These are phyloP conservation scores for Andrena camellia DNA, from an alignment of 2,888 invertebrate genomes.

Conservation along the genomic window DNA sequence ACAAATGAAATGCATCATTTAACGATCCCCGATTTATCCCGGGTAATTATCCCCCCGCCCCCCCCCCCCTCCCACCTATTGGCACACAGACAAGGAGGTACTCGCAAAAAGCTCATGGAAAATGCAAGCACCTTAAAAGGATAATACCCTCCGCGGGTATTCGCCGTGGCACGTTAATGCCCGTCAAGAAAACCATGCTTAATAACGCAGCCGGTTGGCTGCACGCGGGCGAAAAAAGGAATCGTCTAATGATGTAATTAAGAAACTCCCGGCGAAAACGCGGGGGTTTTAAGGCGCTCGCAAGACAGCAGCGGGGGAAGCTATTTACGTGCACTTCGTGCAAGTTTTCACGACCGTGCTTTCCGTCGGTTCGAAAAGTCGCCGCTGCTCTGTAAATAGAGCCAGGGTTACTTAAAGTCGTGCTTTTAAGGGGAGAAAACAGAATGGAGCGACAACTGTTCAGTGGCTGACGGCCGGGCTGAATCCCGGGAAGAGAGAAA, in stretches of 20 bases:
- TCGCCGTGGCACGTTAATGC: constrained; percentile 47
- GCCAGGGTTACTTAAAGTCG: constrained; percentile 46
- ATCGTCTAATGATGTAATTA: constrained; percentile 67
- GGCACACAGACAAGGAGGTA: neutral
- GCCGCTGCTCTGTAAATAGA: constrained; percentile 33
- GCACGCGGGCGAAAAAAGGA: constrained; percentile 40
- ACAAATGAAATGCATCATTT: no score
- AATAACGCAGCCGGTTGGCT: constrained; percentile 50
- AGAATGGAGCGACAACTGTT: constrained; percentile 4
- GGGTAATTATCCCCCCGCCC: neutral
- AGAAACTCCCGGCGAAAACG: constrained; percentile 51
- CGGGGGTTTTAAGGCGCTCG: constrained; percentile 32
- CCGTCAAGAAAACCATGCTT: constrained; percentile 35
- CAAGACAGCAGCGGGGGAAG: neutral
- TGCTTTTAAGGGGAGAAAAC: constrained; percentile 13
- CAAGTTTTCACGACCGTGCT: constrained; percentile 58
- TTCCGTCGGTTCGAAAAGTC: constrained; percentile 39
- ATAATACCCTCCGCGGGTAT: constrained; percentile 34
- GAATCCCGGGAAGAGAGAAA: neutral
- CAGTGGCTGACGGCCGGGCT: neutral
- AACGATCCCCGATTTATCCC: neutral
- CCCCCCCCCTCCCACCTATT: neutral
- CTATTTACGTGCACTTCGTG: constrained; percentile 48
- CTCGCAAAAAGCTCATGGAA: neutral
- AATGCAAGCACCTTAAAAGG: constrained; percentile 11